Base-by-base conservation (phyloP, 1,140 invertebrate genomes). In the Vanessa atalanta region DNA sequence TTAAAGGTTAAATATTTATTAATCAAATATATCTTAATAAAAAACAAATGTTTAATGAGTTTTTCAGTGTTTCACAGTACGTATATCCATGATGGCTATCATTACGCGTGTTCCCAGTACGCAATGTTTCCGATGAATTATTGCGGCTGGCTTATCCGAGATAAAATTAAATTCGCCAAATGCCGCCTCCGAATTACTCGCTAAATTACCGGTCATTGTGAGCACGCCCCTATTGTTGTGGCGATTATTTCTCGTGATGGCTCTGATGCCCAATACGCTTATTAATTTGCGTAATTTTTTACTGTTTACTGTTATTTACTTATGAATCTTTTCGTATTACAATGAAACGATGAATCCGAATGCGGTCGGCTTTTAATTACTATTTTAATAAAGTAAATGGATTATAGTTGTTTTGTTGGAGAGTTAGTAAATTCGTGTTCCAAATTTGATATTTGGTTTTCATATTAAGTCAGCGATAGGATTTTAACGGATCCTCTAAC, bases 151-250 rank as follows among this genome's bases (percentile, higher is more conserved):
- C 81, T 83, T 88, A 82, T 81, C 77, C 82, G 75, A 80, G 83
- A 85, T 86, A 86, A 88, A 88, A 88, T 88, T 86, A 85, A 86
- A 87, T 88, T 85, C 75, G 72, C 72, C 81, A 80, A 61, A 61
- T 37, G 80, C 76, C 72, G 77, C 67, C 75, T 78, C 79, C 78
- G 77, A 81, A 85, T 86, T 84, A 85, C 80, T 81, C 80, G 85
- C 80, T 82, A 86, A 85, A 86, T 88, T 87, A 86, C 82, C 83
- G 81, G 84, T 84, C 80, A 84, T 87, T 87, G 85, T 83, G 80
- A 75, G 73, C 70, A 81, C 78, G 68, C 68, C 71, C 76, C 78
- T 78, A 84, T 83, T 84, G 81, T 83, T 82, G 78, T 76, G 73
- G 66, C 75, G 77, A 85, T 86, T 83, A 83, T 85, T 80, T 78